Evolutionary conservation across 2,113 vertebrate species (phyloP), one percentile per base, ranked within the genome.

Genomic region (Rhinoderma darwinii): DNA sequence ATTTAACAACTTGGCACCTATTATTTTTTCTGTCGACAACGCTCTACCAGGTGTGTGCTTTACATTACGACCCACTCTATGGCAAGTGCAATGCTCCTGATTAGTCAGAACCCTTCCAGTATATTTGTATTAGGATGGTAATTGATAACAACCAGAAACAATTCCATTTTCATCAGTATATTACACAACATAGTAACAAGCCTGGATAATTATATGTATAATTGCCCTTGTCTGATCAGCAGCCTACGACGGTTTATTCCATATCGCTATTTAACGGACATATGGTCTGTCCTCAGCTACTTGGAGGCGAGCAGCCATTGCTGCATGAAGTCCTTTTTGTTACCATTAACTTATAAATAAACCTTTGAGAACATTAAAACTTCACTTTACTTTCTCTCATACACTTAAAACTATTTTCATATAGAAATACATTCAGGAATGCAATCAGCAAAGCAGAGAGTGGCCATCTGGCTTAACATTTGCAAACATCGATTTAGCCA

Each of bases 381-480:
- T 82, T 61, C n/a, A 30, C 39, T 76, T 44, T 39, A 39, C 32
- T 54, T 84, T 32, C 27, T 18, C 20, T 32, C 5, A 11, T 73
- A 63, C 11, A 37, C 50, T 17, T 63, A 76, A 76, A 84, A 44
- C 72, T 44, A 47, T 44, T 44, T 47, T 86, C 44, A 39, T 70
- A 50, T 37, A 30, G 79, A 66, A 86, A 78, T 51, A 80, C 84
- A 80, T 72, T 86, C 44, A 63, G 59, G 59, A 77, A 80, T 80
- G 44, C 59, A 80, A 47, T 72, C 76, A 86, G 75, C 56, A 80
- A 86, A 41, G 61, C 84, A 80, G 66, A 86, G 43, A 68, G 44
- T 70, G 22, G n/a, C 76, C 84, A 86, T 86, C 84, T 86, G 84
- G 76, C 35, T 80, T 22, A 18, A 66, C 32, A 18, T 79, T 72